Evolutionary conservation across 2,888 invertebrate species (phyloP).

Genomic region (Mythimna impura): DNA sequence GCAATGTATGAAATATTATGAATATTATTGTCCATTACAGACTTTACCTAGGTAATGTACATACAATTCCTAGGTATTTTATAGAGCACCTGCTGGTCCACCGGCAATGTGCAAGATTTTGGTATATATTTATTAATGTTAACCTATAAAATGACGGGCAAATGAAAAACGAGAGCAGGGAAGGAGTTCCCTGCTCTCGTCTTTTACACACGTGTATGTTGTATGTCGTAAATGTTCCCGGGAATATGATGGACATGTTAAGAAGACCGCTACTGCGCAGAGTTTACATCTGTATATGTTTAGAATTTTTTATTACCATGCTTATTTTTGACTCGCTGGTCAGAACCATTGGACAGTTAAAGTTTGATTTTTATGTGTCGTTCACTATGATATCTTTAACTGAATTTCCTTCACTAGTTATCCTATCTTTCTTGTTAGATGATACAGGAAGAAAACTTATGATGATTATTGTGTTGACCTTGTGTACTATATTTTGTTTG

Average conservation of each 20-base stretch:
- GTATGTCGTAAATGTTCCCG: constrained; percentile 57
- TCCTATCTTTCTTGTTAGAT: constrained; percentile 79
- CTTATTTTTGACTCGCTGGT: constrained; percentile 79
- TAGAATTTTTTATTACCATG: constrained; percentile 75
- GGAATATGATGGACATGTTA: constrained; percentile 71
- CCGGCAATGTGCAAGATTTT: too few relatives aligned
- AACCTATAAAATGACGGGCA: too few relatives aligned
- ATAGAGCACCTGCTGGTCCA: too few relatives aligned
- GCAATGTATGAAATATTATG: too few relatives aligned
- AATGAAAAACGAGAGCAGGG: too few relatives aligned
- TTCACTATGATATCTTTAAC: constrained; percentile 81
- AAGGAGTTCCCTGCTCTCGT: too few relatives aligned
- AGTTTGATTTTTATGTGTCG: constrained; percentile 81
- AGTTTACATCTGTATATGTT: constrained; percentile 73
- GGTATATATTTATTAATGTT: too few relatives aligned
- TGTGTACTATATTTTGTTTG: constrained; percentile 74
- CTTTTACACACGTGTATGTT: too few relatives aligned
- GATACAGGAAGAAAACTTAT: constrained; percentile 78
- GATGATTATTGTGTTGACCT: constrained; percentile 64
- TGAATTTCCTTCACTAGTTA: constrained; percentile 78
- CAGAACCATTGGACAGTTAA: constrained; percentile 75
- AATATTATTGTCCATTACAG: too few relatives aligned
- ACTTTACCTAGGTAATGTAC: too few relatives aligned
- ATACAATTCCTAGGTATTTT: too few relatives aligned
- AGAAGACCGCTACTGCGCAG: constrained; percentile 73